Base-by-base conservation (phyloP, 2,113 vertebrate species). In the Crotalus viridis region DNA sequence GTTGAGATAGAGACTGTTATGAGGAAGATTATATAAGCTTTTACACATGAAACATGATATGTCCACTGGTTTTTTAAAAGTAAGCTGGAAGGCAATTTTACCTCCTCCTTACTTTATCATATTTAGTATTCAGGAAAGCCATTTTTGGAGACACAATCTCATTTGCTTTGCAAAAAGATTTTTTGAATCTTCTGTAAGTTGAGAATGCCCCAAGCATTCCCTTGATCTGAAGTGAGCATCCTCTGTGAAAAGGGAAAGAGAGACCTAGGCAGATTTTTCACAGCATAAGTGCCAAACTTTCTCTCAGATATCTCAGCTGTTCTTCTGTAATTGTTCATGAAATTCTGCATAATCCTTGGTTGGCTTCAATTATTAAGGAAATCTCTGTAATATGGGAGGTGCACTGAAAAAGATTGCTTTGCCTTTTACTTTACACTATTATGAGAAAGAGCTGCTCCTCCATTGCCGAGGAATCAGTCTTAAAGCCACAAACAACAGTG, bases 121-220 rank as follows among this genome's bases (percentile, higher is more conserved):
- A 22, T 48, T 46, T 33, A 85, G 10, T 24, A 12, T 28, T 86
- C 69, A 85, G 10, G 3, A 24, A 43, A 92, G 33, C 4, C 51
- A 43, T 48, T 88, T 51, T 21, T 51, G 61, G 28, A 88, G 48
- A 13, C 33, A 91, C 52, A 59, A 13, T 28, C 15, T 48, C 61
- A 43, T 9, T 89, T 57, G 39, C 54, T 89, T 89, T 89, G 13
- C 88, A 26, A 39, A 28, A 51, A 55, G 59, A 88, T 92, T 43
- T 92, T 55, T 92, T 55, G n/a, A 88, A 43, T 59, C 69, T 64
- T 51, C 69, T 59, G 92, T 92, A 89, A 81, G 9, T 56, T 56
- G 52, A 92, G 87, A 92, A 43, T 24, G 88, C 92, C 69, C 88
- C 92, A 48, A 54, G 61, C 92, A 33, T 51, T 89, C 64, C 33